A percentile compares a stretch with the other conserved stretches of the same genome.
phyloP scores from a whole-genome alignment of 2,113 vertebrate genomes.

The Typhlomys cinereus region DNA sequence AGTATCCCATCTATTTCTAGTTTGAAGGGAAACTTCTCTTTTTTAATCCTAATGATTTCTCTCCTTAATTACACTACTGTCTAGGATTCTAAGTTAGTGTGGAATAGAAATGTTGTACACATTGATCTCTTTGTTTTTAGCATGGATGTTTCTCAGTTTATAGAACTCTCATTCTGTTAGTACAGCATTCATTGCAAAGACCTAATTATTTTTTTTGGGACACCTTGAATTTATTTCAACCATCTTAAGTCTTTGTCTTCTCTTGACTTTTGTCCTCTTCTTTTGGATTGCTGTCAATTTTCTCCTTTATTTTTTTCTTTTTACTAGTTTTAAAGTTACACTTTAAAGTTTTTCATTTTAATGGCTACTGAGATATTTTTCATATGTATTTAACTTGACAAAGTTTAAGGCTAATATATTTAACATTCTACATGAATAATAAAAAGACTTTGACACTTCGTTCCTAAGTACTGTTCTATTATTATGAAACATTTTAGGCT shows the following conservation, averaged over 20 bases:
- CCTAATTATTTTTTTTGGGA: not conserved
- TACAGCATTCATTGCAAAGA: not conserved
- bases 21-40: too few species aligned
- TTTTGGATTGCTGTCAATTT: not conserved
- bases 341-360: slow-evolving; percentile 3
- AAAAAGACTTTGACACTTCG: not conserved
- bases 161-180: not conserved
- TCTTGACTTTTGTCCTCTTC: not conserved
- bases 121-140: not conserved
- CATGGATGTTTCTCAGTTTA: too few species aligned
- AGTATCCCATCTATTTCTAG: too few species aligned
- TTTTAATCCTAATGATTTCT: not conserved
- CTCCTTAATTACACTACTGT: not conserved
- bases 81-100: not conserved
- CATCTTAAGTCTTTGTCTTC: not conserved
- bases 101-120: not conserved
- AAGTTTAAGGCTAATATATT: slow-evolving; percentile 28
- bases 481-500: not conserved
- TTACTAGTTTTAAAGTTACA: slow-evolving; percentile 27
- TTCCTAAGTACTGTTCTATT: not conserved
- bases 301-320: not conserved
- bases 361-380: not conserved
- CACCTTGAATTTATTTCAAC: slow-evolving; percentile 1
- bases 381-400: slow-evolving; percentile 4
- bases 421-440: not conserved